These are phyloP conservation scores for Aporrectodea caliginosa DNA, from an alignment of 1,140 invertebrate genomes.

Conservation along the genomic window DNA sequence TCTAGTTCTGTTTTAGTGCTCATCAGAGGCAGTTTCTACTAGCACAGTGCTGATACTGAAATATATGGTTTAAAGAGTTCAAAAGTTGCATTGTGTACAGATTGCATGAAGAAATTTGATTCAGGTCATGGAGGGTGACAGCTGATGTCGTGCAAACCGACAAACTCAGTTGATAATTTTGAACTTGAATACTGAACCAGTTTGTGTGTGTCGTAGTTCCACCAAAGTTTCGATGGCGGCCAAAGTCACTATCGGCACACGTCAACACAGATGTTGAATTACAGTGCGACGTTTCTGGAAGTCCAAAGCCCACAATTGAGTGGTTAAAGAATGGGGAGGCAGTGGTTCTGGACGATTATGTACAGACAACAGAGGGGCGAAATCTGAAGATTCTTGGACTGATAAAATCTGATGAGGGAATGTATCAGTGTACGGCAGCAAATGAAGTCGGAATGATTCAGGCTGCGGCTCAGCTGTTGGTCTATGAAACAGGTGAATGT, in stretches of 20 bases:
- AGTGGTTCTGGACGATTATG: slow-evolving; percentile 82
- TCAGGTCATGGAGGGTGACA: too few relatives aligned
- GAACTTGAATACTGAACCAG: too few relatives aligned
- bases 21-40: too few relatives aligned
- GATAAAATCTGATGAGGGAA: slow-evolving; percentile 78
- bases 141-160: too few relatives aligned
- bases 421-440: slow-evolving; percentile 89
- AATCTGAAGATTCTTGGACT: slow-evolving; percentile 87
- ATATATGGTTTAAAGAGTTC: too few relatives aligned
- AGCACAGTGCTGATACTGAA: too few relatives aligned
- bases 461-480: slow-evolving; percentile 73
- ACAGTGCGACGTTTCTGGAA: slow-evolving; percentile 77
- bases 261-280: slow-evolving; percentile 83
- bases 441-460: slow-evolving; percentile 83
- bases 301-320: slow-evolving; percentile 72
- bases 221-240: slow-evolving; percentile 70
- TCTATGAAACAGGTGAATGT: slow-evolving; percentile 67
- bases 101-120: too few relatives aligned
- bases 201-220: too few relatives aligned
- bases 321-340: slow-evolving; percentile 92
- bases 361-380: slow-evolving; percentile 65
- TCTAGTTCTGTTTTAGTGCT: too few relatives aligned
- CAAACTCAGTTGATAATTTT: too few relatives aligned
- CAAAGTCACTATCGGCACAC: slow-evolving; percentile 68
- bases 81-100: too few relatives aligned